Percentiles rank a stretch among this genome's conserved stretches.
Evolutionary conservation across 2,113 vertebrate species (phyloP).

Genomic region (Paramisgurnus dabryanus): DNA sequence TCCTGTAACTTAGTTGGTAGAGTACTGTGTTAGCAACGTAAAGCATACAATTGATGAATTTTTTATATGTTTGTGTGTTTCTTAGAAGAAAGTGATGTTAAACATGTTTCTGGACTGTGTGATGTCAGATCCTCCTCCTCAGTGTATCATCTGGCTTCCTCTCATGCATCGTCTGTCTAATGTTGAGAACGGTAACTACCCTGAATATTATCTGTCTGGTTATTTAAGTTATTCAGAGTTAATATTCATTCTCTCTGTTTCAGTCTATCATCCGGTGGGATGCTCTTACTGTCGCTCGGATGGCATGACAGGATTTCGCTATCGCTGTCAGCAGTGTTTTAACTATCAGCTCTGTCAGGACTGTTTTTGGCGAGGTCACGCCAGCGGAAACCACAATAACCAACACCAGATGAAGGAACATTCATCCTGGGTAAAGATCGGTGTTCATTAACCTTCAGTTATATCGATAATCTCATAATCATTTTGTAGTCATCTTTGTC

Average conservation of each 20-base stretch:
- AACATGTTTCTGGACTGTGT: constrained; percentile 92
- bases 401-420: constrained; percentile 99
- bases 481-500: no score
- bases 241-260: background rate
- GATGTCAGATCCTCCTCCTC: constrained; percentile 85
- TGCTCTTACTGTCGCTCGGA: constrained; percentile 91
- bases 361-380: constrained; percentile 92
- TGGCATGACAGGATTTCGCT: constrained; percentile 93
- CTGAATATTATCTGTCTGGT: background rate
- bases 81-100: constrained; percentile 89
- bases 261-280: constrained; percentile 89
- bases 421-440: constrained; percentile 88
- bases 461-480: background rate
- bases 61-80: constrained; percentile 40
- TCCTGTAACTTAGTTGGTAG: no score
- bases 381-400: constrained; percentile 88
- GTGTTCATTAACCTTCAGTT: constrained; percentile 13
- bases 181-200: constrained; percentile 86
- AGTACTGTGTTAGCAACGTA: no score
- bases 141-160: constrained; percentile 96
- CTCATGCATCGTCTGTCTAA: constrained; percentile 92
- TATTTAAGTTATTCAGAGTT: background rate
- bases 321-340: constrained; percentile 95
- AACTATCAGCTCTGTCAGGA: constrained; percentile 95
- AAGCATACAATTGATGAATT: no score